phyloP scores from a whole-genome alignment of 1,140 invertebrate species.

The Drosophila willistoni region DNA sequence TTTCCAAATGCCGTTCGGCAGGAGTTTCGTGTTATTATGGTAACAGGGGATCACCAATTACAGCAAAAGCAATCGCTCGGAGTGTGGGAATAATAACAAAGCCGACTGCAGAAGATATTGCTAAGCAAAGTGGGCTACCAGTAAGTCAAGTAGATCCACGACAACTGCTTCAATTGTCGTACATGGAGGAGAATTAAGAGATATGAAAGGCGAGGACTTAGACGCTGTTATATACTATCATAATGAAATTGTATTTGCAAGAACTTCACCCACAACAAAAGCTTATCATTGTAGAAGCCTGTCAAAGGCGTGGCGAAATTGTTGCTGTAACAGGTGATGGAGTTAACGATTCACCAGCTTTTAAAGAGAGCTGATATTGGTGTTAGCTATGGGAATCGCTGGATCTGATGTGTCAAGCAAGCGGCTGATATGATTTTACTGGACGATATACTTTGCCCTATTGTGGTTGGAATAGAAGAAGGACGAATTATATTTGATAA shows the following conservation, averaged over 20 bases:
- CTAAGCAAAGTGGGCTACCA: conserved; percentile 84
- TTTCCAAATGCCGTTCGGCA: conserved; percentile 88
- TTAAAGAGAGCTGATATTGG: conserved; percentile 92
- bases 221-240: conserved; percentile 87
- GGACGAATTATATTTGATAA: conserved; percentile 99
- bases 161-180: conserved; percentile 75
- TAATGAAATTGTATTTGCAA: conserved; percentile 91
- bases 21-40: conserved; percentile 91
- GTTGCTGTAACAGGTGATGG: conserved; percentile 93
- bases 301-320: conserved; percentile 89
- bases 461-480: conserved; percentile 99
- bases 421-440: conserved; percentile 99
- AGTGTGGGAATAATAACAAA: conserved; percentile 89
- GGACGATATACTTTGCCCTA: conserved; percentile 99
- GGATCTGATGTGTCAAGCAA: conserved; percentile 92
- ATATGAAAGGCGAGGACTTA: conserved; percentile 50
- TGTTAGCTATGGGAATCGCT: conserved; percentile 89
- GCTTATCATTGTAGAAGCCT: conserved; percentile 92
- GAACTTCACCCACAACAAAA: conserved; percentile 94
- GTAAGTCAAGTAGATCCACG: conserved; percentile 83
- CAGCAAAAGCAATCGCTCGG: conserved; percentile 90
- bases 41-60: conserved; percentile 92
- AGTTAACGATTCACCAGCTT: conserved; percentile 92
- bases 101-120: conserved; percentile 88
- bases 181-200: conserved; percentile 46